A percentile compares a stretch with the other conserved stretches of the same genome.
Conservation (phyloP, 2,113 vertebrate genomes). For the Ciconia boyciana region DNA sequence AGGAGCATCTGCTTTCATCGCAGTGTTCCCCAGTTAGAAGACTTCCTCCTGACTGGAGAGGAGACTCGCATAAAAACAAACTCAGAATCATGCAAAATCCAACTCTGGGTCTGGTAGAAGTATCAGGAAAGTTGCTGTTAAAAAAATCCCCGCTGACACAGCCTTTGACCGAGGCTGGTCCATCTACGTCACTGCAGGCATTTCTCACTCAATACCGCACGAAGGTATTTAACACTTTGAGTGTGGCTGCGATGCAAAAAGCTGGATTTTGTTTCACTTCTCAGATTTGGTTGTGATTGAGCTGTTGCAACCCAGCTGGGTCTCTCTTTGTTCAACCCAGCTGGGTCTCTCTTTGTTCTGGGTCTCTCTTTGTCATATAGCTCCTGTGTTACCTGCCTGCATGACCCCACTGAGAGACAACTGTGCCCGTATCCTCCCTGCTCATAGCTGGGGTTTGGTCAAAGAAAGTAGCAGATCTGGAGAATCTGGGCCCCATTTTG, state of each 20-base stretch:
- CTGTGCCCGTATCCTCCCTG: rapidly evolving
- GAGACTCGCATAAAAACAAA: background rate
- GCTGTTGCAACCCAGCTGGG: background rate
- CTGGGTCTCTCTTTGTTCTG: background rate
- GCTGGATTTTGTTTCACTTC: background rate
- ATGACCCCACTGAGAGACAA: background rate
- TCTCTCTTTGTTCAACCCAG: background rate
- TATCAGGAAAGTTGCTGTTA: background rate
- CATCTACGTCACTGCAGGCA: background rate
- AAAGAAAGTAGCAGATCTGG: background rate
- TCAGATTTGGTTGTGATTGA: background rate
- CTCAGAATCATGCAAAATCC: background rate
- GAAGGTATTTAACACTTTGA: background rate
- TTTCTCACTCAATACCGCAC: background rate
- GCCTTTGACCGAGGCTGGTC: background rate
- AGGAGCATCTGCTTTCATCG: background rate
- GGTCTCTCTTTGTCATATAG: no score
- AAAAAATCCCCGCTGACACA: rapidly evolving
- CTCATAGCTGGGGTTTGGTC: background rate
- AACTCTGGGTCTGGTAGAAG: background rate
- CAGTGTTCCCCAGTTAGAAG: background rate
- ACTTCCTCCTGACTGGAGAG: background rate
- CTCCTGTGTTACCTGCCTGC: background rate
- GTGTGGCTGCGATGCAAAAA: background rate
- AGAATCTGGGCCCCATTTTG: background rate